Evolutionary conservation across 2,888 invertebrate species (phyloP).

Genomic region (Volucella zonaria): DNA sequence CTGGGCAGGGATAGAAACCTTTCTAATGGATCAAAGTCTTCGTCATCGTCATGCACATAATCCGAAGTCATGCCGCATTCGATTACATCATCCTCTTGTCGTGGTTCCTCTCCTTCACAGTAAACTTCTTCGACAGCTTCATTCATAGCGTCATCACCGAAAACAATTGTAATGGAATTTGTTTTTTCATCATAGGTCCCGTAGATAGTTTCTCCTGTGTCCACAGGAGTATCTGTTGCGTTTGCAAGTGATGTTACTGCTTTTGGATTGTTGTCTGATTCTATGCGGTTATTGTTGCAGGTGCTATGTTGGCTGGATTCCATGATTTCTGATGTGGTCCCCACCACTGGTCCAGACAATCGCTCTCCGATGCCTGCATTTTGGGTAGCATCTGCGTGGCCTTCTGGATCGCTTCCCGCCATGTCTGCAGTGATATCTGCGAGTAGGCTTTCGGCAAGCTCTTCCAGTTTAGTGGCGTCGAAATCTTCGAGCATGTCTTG

Average conservation of each 20-base stretch:
- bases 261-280: not conserved
- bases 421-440: slow-evolving; percentile 88
- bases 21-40: slow-evolving; percentile 79
- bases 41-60: slow-evolving; percentile 77
- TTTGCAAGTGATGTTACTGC: slow-evolving; percentile 29
- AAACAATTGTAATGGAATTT: slow-evolving; percentile 89
- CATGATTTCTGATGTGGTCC: slow-evolving; percentile 92
- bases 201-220: slow-evolving; percentile 85
- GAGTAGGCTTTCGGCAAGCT: slow-evolving; percentile 92
- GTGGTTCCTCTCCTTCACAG: slow-evolving; percentile 81
- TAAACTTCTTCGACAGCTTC: slow-evolving; percentile 83
- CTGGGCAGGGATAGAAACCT: slow-evolving; percentile 77
- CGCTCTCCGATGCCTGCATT: slow-evolving; percentile 83
- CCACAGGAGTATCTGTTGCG: slow-evolving; percentile 69
- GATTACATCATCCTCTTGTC: slow-evolving; percentile 77
- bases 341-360: slow-evolving; percentile 90
- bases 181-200: slow-evolving; percentile 89
- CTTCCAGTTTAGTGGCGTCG: slow-evolving; percentile 90
- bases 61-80: slow-evolving; percentile 78
- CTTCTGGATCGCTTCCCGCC: slow-evolving; percentile 85
- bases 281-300: slow-evolving; percentile 65
- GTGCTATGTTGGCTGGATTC: slow-evolving; percentile 86
- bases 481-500: slow-evolving; percentile 92
- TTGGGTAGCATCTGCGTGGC: slow-evolving; percentile 86
- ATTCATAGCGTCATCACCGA: slow-evolving; percentile 84